Percentiles rank a stretch among this genome's conserved stretches.
Evolutionary conservation across 2,888 invertebrate species (phyloP).

Genomic region (Nezara viridula): DNA sequence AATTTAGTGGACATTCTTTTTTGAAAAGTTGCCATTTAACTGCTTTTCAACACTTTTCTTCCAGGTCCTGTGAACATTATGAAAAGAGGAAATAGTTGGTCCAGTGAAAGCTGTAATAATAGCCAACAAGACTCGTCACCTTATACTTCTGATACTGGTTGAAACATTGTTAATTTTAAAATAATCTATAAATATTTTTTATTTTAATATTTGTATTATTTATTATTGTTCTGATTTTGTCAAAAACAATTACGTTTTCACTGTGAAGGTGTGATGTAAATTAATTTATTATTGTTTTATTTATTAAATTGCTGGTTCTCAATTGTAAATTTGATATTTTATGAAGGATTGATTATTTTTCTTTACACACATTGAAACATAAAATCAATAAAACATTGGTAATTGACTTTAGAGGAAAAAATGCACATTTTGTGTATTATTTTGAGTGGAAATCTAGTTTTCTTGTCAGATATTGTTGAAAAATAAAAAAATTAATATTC

Average conservation of each 20-base stretch:
- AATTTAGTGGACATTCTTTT: not conserved
- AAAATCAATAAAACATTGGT: no score
- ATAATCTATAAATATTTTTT: not conserved
- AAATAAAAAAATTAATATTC: no score
- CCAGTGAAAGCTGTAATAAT: conserved; percentile 73
- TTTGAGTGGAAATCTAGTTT: no score
- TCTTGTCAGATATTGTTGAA: no score
- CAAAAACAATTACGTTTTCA: not conserved
- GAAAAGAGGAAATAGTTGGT: conserved; percentile 69
- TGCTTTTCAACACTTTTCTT: not conserved
- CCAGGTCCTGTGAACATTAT: conserved; percentile 55
- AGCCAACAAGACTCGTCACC: conserved; percentile 78
- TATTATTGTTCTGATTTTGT: not conserved
- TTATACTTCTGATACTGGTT: conserved; percentile 75
- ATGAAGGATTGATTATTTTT: not conserved
- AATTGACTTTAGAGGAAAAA: no score
- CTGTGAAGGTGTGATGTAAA: not conserved
- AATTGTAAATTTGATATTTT: not conserved
- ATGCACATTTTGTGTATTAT: no score
- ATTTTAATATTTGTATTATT: not conserved
- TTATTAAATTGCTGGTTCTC: not conserved
- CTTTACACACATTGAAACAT: no score
- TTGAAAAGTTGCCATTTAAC: no score
- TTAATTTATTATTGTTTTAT: not conserved
- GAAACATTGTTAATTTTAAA: conserved; percentile 60